phyloP scores from a whole-genome alignment of 2,797 vertebrate genomes.

The Pseudochirops corinnae region DNA sequence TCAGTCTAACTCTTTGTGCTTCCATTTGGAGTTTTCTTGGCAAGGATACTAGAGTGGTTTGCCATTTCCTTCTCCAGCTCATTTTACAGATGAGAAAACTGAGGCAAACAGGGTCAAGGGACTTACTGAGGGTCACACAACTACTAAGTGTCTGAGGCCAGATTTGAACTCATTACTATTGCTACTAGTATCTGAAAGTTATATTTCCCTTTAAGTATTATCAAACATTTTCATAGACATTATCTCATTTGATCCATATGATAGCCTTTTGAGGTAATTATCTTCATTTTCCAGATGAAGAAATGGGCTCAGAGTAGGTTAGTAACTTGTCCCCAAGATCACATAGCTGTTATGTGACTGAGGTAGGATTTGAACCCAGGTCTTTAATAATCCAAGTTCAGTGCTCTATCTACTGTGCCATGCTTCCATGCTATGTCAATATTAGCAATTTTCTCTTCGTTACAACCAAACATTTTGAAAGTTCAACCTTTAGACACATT shows the following conservation, averaged over 20 bases:
- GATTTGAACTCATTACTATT: neutral
- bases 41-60: neutral
- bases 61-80: neutral
- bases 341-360: neutral
- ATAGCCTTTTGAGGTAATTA: neutral
- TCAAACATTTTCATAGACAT: neutral
- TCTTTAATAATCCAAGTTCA: neutral
- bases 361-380: neutral
- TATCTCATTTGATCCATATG: neutral
- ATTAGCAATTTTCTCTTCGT: conserved; percentile 10
- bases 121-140: neutral
- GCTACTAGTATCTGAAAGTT: neutral
- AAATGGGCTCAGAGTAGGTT: neutral
- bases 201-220: neutral
- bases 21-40: neutral
- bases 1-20: neutral
- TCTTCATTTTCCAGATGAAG: neutral
- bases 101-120: neutral
- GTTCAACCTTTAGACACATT: conserved; percentile 52
- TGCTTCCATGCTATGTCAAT: neutral
- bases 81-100: neutral
- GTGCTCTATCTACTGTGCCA: neutral
- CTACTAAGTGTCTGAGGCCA: neutral
- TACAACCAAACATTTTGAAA: conserved; percentile 53
- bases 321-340: neutral